Percentiles rank a stretch among this genome's conserved stretches.
phyloP scores from a whole-genome alignment of 2,113 vertebrate species.

The Cyanoliseus patagonus region DNA sequence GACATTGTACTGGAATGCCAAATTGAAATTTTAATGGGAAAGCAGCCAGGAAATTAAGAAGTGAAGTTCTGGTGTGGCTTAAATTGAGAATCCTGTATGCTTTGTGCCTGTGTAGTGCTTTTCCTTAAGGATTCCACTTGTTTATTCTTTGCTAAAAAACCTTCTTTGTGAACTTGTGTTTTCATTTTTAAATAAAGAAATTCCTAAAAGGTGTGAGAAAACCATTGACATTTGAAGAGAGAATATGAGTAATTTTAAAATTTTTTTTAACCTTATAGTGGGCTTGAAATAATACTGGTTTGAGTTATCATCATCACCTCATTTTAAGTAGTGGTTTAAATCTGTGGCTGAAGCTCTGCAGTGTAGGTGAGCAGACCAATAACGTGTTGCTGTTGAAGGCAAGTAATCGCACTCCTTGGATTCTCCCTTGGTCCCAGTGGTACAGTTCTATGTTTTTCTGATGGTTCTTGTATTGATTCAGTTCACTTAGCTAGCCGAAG shows the following conservation, averaged over 20 bases:
- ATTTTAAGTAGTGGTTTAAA: neutral
- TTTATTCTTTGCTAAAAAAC: neutral
- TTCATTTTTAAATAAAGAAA: neutral
- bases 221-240: neutral
- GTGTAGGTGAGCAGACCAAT: fast-evolving
- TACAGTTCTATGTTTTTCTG: neutral
- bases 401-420: fast-evolving
- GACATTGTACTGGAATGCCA: neutral
- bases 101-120: neutral
- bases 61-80: neutral
- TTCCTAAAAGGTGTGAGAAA: neutral
- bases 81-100: neutral
- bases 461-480: neutral
- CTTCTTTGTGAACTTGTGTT: neutral
- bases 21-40: neutral
- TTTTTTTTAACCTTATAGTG: neutral
- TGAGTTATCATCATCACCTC: neutral
- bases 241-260: neutral
- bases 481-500: neutral
- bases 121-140: neutral
- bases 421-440: neutral
- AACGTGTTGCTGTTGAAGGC: neutral
- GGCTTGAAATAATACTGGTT: neutral
- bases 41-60: neutral
- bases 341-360: neutral